Base-by-base conservation (phyloP, 1,140 invertebrate genomes). In the Hypothenemus hampei region DNA sequence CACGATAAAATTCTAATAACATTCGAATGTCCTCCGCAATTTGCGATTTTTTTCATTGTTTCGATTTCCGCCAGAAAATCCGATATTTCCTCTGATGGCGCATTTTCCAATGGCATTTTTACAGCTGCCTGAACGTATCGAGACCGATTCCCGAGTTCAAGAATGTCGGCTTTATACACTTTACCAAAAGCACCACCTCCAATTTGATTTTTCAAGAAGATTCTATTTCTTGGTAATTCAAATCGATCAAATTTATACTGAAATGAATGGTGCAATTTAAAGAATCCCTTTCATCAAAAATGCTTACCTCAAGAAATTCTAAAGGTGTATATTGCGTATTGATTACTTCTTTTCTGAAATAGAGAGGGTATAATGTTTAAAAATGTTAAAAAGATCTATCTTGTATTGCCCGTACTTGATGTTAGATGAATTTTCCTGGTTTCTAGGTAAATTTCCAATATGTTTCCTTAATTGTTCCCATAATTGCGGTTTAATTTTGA, bases 1-100 rank as follows among this genome's bases (percentile, higher is more conserved):
- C 86, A 92, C 0, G 83, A 89, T 2, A 92, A 68, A 36, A 94
- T 74, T 37, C 77, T 77, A 3, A 93, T 87, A 19, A 93, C 80
- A 69, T 93, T 85, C 10, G 78, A 77, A 71, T 93, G 90, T 0
- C 75, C 47, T n/a, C 62, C 60, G 72, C 3, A 4, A 11, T 44
- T 15, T 1, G 87, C 88, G 2, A 89, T 82, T 22, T 78, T 78
- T 69, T 89, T 91, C 72, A 92, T 79, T 70, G 89, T 87, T 16
- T 78, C 73, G 6, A 94, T 87, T 73, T 93, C 90, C 1, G 79
- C 74, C 4, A 89, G 69, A 61, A 92, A 81, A 59, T 86, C 81
- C 13, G 77, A 74, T 3, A 77, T 72, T 57, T 81, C 80, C 60
- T 87, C 82, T 1, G 72, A 61, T 6, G 77, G 68, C 1, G 78